Conservation (phyloP, 1,140 invertebrate genomes). For the Rhynchophorus ferrugineus region DNA sequence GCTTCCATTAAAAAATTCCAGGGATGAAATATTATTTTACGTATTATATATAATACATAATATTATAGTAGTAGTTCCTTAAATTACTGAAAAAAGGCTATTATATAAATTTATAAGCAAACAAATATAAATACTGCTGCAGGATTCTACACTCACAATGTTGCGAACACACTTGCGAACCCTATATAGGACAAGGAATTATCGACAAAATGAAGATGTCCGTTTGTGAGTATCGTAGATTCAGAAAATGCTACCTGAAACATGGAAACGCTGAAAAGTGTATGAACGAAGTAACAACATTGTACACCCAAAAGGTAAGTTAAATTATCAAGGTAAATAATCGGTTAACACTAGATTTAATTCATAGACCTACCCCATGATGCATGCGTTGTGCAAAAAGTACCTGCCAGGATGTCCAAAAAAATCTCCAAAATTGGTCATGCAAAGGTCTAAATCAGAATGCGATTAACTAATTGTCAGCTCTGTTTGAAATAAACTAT, state of each 20-base stretch:
- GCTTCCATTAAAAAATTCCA: no score
- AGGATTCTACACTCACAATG: constrained; percentile 7
- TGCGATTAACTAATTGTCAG: no score
- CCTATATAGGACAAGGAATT: constrained; percentile 12
- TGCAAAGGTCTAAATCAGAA: not conserved
- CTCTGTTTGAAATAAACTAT: no score
- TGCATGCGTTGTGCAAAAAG: constrained; percentile 14
- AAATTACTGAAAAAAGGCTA: no score
- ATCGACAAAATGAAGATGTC: constrained; percentile 13
- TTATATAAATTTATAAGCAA: no score
- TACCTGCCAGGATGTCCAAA: constrained; percentile 15
- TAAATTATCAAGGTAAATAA: no score
- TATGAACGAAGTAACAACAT: constrained; percentile 9
- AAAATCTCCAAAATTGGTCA: constrained; percentile 1
- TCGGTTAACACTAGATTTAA: no score
- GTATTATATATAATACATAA: no score
- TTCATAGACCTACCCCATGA: constrained; percentile 19
- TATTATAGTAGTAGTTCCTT: no score
- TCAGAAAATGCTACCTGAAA: constrained; percentile 13
- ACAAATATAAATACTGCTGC: no score
- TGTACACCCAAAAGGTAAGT: no score
- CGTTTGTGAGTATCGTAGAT: constrained; percentile 13
- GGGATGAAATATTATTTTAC: no score
- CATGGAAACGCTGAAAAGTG: constrained; percentile 9
- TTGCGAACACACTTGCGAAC: constrained; percentile 17